Percentiles rank a stretch among this genome's conserved stretches.
phyloP scores from a whole-genome alignment of 2,113 vertebrate species.

The Mastomys natalensis region DNA sequence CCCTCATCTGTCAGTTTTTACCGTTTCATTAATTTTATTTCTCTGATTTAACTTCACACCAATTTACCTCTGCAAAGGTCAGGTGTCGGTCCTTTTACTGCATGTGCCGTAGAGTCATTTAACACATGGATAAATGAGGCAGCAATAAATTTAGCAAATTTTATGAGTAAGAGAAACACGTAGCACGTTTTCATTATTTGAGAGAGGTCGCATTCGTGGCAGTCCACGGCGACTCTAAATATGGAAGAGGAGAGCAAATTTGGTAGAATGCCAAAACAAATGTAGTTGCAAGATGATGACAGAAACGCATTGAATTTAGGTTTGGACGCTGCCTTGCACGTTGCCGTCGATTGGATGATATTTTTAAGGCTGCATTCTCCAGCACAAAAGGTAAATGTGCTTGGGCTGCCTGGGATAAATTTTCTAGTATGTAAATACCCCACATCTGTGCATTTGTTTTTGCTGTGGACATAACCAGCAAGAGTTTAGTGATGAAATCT shows the following conservation, averaged over 20 bases:
- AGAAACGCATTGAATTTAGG: slow-evolving; percentile 74
- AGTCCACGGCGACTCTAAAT: slow-evolving; percentile 70
- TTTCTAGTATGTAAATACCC: slow-evolving; percentile 86
- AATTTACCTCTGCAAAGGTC: slow-evolving; percentile 81
- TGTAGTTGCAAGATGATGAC: slow-evolving; percentile 64
- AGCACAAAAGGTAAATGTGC: slow-evolving; percentile 85
- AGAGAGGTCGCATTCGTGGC: slow-evolving; percentile 69
- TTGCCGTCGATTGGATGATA: slow-evolving; percentile 79
- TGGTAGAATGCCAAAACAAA: slow-evolving; percentile 76
- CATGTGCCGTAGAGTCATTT: slow-evolving; percentile 79
- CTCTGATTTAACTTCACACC: slow-evolving; percentile 61
- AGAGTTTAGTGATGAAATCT: slow-evolving; percentile 91
- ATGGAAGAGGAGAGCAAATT: slow-evolving; percentile 69
- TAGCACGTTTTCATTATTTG: slow-evolving; percentile 74
- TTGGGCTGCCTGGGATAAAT: slow-evolving; percentile 80
- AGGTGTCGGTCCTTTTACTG: slow-evolving; percentile 75
- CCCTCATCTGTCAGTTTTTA: slow-evolving; percentile 56
- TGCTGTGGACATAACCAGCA: slow-evolving; percentile 87
- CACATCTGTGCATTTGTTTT: slow-evolving; percentile 92
- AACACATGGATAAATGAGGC: slow-evolving; percentile 82
- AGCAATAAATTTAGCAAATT: slow-evolving; percentile 81
- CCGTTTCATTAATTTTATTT: slow-evolving; percentile 79
- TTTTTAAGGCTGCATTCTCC: slow-evolving; percentile 84
- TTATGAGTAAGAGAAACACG: slow-evolving; percentile 80
- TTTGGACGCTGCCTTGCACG: slow-evolving; percentile 72